Evolutionary conservation across 1,140 invertebrate genomes (phyloP).

Genomic region (Sinonovacula constricta): DNA sequence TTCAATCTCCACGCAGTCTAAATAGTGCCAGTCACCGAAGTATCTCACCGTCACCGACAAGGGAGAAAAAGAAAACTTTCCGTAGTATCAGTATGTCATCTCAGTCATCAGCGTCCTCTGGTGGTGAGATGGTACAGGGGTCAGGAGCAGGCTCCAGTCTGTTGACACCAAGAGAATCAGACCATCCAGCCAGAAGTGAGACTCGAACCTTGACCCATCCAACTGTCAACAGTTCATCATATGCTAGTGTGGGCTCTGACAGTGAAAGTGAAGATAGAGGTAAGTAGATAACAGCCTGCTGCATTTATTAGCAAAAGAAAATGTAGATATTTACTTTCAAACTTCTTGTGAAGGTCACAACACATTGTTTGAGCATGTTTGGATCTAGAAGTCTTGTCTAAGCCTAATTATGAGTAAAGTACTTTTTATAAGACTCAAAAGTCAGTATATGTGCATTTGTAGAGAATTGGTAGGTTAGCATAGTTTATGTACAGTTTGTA

Average conservation of each 20-base stretch:
- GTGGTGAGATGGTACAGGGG: conserved; percentile 40
- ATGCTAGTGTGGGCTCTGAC: conserved; percentile 25
- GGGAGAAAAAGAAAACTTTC: conserved; percentile 56
- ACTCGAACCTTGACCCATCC: conserved; percentile 66
- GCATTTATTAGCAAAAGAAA: no score
- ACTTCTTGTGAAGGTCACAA: no score
- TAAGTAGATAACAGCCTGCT: no score
- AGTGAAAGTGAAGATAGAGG: conserved; percentile 36
- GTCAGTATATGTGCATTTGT: no score
- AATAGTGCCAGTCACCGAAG: conserved; percentile 13
- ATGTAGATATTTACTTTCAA: no score
- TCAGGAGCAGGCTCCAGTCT: conserved; percentile 31
- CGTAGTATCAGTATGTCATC: conserved; percentile 62
- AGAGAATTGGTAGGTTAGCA: no score
- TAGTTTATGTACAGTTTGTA: no score
- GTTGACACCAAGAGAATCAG: conserved; percentile 1
- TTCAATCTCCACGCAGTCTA: conserved; percentile 26
- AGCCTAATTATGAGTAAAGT: no score
- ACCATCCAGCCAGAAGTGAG: conserved; percentile 58
- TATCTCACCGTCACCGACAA: conserved; percentile 34
- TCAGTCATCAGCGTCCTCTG: conserved; percentile 60
- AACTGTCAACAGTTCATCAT: conserved; percentile 8
- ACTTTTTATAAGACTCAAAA: no score
- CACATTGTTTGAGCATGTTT: no score
- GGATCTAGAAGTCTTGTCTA: no score